Base-by-base conservation (phyloP, 2,888 invertebrate species). In the Eristalinus sepulchralis region DNA sequence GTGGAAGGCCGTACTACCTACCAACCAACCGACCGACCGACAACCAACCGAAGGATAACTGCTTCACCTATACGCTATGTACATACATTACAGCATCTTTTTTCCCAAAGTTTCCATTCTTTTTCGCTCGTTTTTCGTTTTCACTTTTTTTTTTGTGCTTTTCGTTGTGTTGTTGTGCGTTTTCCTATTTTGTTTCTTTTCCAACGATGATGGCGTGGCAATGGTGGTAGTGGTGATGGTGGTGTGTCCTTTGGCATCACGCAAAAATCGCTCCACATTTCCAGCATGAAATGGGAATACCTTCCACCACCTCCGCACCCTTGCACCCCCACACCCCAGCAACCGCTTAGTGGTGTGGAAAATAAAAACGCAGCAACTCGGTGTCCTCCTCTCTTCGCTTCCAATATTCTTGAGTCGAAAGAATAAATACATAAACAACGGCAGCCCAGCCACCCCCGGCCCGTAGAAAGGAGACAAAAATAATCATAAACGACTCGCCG, bases 1-100 rank as follows among this genome's bases (percentile, higher is more conserved):
- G 90, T 91, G 88, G 88, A 89, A 88, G 89, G 88, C 88, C 86
- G 84, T 88, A 88, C 83, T 76, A 87, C 80, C 75, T 79, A 88
- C 77, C 79, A 88, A 81, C 78, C 83, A 88, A 88, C 83, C 88
- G 83, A 88, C 89, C 88, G 88, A 88, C 87, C 83, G 75, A 79
- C 85, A 87, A 83, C 87, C 83, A 87, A 87, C 87, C 79, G 76
- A 80, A 76, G 71, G 83, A 79, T 86, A 88, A 88, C 88, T 88
- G 88, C 86, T 82, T 88, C 88, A 86, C 84, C 88, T 83, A 79
- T 80, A 83, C 47, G 47, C 78, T 68, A 62, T 71, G 87, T 72
- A 79, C 76, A 73, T 83, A 79, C 60, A 62, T 59, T 66, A 75
- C 39, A 47, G 47, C 63, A 39, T 68, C 66, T 68, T 79, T 34